A percentile compares a stretch with the other conserved stretches of the same genome.
Conservation (phyloP, 2,113 vertebrate genomes). For the Pterocles orientalis region DNA sequence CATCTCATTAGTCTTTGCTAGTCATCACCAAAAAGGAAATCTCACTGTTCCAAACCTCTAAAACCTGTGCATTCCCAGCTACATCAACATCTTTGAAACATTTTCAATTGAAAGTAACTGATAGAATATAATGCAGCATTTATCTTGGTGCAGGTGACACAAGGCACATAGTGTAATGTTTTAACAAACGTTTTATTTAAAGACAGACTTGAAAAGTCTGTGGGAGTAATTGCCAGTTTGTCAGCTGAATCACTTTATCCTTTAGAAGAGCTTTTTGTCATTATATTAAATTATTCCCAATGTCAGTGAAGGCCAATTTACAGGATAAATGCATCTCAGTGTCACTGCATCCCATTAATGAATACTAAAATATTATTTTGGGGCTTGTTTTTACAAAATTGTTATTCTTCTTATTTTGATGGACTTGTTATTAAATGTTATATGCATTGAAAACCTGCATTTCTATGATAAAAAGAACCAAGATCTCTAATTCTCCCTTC, state of each 20-base stretch:
- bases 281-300: constrained; percentile 66
- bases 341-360: constrained; percentile 24
- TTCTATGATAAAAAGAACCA: not conserved
- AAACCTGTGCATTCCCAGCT: constrained; percentile 14
- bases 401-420: not conserved
- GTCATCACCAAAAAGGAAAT: not conserved
- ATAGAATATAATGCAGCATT: constrained; percentile 54
- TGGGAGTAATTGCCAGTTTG: constrained; percentile 76
- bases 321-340: constrained; percentile 44
- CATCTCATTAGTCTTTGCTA: not conserved
- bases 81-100: constrained; percentile 1
- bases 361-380: constrained; percentile 35
- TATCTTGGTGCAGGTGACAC: constrained; percentile 58
- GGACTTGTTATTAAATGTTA: not conserved
- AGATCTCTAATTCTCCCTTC: not conserved
- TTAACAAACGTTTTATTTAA: constrained; percentile 77
- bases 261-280: constrained; percentile 69
- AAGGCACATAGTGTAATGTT: not conserved
- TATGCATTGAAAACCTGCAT: not conserved
- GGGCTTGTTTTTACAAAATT: not conserved
- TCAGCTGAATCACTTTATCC: constrained; percentile 71
- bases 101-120: constrained; percentile 59
- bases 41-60: not conserved
- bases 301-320: constrained; percentile 48
- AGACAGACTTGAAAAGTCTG: constrained; percentile 60